These are phyloP conservation scores for Desmodus rotundus DNA, from an alignment of 2,113 vertebrate species.

Conservation along the genomic window DNA sequence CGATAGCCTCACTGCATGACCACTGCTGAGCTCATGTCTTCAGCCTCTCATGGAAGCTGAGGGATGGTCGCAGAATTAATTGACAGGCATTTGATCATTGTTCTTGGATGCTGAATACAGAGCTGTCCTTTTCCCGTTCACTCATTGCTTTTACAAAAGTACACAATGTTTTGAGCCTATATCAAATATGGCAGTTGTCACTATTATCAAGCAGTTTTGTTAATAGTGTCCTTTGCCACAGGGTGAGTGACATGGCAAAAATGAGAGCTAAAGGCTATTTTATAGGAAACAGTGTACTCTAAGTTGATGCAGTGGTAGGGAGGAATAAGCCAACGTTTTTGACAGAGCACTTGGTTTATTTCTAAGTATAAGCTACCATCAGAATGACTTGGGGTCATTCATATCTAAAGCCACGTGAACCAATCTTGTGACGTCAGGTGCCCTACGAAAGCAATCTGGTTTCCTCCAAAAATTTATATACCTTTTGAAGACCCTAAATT, in stretches of 20 bases:
- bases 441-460: neutral
- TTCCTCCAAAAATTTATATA: neutral
- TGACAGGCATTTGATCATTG: neutral
- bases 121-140: neutral
- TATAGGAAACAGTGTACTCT: neutral
- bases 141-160: slow-evolving; percentile 28
- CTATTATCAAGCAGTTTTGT: neutral
- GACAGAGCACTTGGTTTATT: neutral
- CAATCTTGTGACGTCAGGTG: neutral
- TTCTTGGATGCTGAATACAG: neutral
- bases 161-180: neutral
- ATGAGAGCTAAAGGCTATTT: neutral
- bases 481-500: neutral
- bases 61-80: slow-evolving; percentile 20
- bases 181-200: neutral
- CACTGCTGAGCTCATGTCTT: slow-evolving; percentile 65
- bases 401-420: neutral
- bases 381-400: neutral
- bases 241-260: neutral
- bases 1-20: neutral
- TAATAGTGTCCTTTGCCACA: neutral
- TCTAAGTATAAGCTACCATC: neutral
- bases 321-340: neutral
- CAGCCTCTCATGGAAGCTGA: neutral
- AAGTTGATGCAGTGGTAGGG: neutral